phyloP scores from a whole-genome alignment of 2,113 vertebrate genomes.

The Colistium nudipinnis region DNA sequence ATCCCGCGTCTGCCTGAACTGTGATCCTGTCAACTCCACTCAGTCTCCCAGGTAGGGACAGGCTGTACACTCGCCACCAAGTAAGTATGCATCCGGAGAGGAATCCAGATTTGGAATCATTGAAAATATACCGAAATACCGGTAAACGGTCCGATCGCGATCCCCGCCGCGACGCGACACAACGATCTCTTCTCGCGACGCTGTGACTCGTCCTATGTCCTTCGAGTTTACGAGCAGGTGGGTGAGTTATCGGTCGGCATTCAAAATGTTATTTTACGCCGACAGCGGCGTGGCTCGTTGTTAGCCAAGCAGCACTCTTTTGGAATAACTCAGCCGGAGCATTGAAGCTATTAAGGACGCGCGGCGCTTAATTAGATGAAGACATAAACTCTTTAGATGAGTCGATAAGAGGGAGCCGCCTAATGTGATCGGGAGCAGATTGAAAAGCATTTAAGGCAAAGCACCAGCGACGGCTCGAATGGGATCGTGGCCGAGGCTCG shows the following conservation, averaged over 20 bases:
- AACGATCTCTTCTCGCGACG: too few species aligned
- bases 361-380: conserved; percentile 74
- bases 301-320: conserved; percentile 49
- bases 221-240: too few species aligned
- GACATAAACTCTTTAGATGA: conserved; percentile 77
- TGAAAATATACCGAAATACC: too few species aligned
- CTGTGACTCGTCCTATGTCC: too few species aligned
- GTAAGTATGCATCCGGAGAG: neutral
- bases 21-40: conserved; percentile 60
- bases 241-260: too few species aligned
- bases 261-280: conserved; percentile 13
- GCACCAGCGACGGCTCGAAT: conserved; percentile 69
- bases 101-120: neutral
- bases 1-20: conserved; percentile 60
- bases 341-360: conserved; percentile 70
- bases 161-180: too few species aligned
- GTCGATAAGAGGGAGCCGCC: conserved; percentile 73
- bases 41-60: conserved; percentile 37
- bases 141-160: too few species aligned
- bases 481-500: conserved; percentile 59
- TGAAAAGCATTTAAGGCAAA: conserved; percentile 79
- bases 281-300: conserved; percentile 24
- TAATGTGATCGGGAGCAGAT: conserved; percentile 78
- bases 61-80: conserved; percentile 10
- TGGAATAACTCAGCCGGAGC: conserved; percentile 71